Conservation (phyloP, 1,140 invertebrate genomes). For the Tetramorium alpestre region DNA sequence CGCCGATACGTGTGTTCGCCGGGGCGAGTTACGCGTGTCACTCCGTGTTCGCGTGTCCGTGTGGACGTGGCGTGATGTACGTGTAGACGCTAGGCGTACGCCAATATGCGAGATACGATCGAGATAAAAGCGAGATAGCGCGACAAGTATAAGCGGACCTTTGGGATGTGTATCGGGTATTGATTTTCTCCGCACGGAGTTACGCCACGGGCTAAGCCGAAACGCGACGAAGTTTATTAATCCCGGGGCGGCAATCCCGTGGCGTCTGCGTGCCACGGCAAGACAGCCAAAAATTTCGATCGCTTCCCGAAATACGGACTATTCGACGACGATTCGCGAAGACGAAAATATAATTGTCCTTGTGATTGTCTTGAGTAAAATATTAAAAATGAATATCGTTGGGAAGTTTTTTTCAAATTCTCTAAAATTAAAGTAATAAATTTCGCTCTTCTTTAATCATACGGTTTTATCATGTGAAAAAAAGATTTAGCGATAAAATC, state of each 20-base stretch:
- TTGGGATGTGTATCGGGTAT: constrained; percentile 80
- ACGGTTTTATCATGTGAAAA: not conserved
- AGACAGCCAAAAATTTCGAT: constrained; percentile 32
- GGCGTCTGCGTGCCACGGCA: constrained; percentile 61
- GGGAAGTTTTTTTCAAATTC: not conserved
- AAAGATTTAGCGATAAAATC: not conserved
- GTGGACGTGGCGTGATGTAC: constrained; percentile 3
- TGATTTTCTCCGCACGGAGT: constrained; percentile 76
- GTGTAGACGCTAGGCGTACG: constrained; percentile 44
- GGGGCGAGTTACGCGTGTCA: constrained; percentile 37
- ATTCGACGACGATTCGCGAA: not conserved
- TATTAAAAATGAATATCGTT: constrained; percentile 9
- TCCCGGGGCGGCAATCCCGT: constrained; percentile 54
- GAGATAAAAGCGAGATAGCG: constrained; percentile 77
- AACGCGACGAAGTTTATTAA: constrained; percentile 76
- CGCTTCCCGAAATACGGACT: constrained; percentile 5
- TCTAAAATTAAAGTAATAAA: not conserved
- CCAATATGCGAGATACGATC: constrained; percentile 73
- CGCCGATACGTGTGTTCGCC: constrained; percentile 38
- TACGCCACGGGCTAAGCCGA: constrained; percentile 72
- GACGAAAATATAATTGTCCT: not conserved
- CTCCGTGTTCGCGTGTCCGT: constrained; percentile 17
- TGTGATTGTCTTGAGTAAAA: constrained; percentile 4
- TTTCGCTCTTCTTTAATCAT: not conserved
- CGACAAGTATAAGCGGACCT: constrained; percentile 76